Conservation (phyloP, 2,113 vertebrate species). For the Nymphicus hollandicus region DNA sequence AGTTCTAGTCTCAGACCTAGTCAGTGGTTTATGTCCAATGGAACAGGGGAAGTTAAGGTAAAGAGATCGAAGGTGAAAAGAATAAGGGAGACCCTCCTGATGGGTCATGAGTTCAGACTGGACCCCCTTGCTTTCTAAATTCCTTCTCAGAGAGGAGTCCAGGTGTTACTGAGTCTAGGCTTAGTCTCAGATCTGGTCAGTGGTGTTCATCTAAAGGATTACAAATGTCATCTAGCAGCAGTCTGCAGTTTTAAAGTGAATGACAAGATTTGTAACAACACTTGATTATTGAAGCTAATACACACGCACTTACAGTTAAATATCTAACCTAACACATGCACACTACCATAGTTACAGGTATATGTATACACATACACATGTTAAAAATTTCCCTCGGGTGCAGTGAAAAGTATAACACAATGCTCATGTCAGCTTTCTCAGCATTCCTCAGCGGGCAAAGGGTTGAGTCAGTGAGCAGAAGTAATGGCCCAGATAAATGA, state of each 20-base stretch:
- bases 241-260: not conserved
- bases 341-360: not conserved
- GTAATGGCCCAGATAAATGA: not conserved
- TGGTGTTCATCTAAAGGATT: not conserved
- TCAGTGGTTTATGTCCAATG: not conserved
- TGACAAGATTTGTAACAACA: not conserved
- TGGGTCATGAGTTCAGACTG: not conserved
- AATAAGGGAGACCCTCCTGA: not conserved
- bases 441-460: not conserved
- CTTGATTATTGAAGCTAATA: not conserved
- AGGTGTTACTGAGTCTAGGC: not conserved
- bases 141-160: not conserved
- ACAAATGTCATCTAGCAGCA: not conserved
- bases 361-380: not conserved
- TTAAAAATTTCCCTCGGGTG: not conserved
- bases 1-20: not conserved
- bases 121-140: not conserved
- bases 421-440: not conserved
- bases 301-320: not conserved
- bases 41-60: not conserved
- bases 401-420: not conserved
- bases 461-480: not conserved
- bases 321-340: not conserved
- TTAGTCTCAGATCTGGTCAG: not conserved
- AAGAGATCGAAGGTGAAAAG: not conserved